Base-by-base conservation (phyloP, 2,113 vertebrate genomes). In the Anguilla rostrata region DNA sequence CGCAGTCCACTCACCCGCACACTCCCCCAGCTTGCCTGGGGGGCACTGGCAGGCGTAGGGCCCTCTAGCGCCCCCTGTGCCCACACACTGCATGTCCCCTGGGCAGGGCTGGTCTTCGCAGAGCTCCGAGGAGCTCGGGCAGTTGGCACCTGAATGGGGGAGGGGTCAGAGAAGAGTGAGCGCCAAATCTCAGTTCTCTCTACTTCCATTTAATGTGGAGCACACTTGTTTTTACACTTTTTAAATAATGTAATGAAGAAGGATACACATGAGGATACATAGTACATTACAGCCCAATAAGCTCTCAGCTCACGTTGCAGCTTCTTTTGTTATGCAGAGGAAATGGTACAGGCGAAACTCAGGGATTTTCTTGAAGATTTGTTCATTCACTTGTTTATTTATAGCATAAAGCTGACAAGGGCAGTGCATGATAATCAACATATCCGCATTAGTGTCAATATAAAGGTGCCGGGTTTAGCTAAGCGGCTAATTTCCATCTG, bases 11-110 rank as follows among this genome's bases (percentile, higher is more conserved):
- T 86, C 88, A 99, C 98, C 98, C 96, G 98, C 98, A 92, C 98
- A 99, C 85, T 97, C 97, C 60, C 97, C 98, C 2, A 98, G 97
- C 91, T 99, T 99, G 78, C 98, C 98, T 0, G 96, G 97, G 0
- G 98, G 98, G 92, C 98, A 99, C 92, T 99, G 98, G 93, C 98
- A 99, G 82, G 96, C 95, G 80, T 97, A 98, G 0, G 95, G 97
- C 83, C 97, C 97, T 84, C 95, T 96, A 89, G 88, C 96, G 87
- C 95, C 96, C 91, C 97, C 96, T 0, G 97, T 94, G 15, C 96
- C 95, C 78, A 99, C 96, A 85, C 98, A 99, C 85, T 99, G 97
- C 98, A 99, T 99, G 92, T 99, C 98, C 8, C 94, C 96, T 0
- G 98, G 98, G 90, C 98, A 99, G 0, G 96, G 95, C 86, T 98